Evolutionary conservation across 2,797 vertebrate species (phyloP).

Genomic region (Cuniculus paca): DNA sequence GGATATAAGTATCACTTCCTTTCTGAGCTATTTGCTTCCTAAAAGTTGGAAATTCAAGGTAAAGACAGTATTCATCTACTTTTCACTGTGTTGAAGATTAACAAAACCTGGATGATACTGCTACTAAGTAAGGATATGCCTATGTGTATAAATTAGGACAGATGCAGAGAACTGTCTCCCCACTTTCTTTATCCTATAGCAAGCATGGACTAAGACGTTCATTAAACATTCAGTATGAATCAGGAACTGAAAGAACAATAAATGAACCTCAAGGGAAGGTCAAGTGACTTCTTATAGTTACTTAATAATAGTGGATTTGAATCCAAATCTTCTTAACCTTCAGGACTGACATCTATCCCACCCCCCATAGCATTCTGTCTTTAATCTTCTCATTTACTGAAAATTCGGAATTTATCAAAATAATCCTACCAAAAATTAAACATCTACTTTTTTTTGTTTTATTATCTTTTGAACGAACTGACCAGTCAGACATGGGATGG

Average conservation of each 20-base stretch:
- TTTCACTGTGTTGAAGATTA: neutral
- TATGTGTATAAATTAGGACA: neutral
- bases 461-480: slow-evolving; percentile 30
- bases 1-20: neutral
- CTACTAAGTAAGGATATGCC: neutral
- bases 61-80: neutral
- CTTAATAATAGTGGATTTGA: slow-evolving; percentile 7
- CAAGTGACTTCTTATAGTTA: slow-evolving; percentile 35
- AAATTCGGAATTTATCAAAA: neutral
- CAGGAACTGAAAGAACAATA: neutral
- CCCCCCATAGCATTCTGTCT: neutral
- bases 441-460: neutral
- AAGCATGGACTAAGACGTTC: neutral
- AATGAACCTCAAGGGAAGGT: neutral
- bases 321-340: slow-evolving; percentile 9
- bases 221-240: neutral
- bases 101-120: neutral
- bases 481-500: neutral
- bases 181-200: neutral
- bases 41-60: neutral
- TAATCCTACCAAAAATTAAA: neutral
- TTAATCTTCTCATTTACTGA: neutral
- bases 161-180: neutral
- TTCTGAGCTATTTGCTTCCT: neutral
- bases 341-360: neutral